A percentile compares a stretch with the other conserved stretches of the same genome.
phyloP scores from a whole-genome alignment of 2,113 vertebrate genomes.

The Artemisiospiza belli region DNA sequence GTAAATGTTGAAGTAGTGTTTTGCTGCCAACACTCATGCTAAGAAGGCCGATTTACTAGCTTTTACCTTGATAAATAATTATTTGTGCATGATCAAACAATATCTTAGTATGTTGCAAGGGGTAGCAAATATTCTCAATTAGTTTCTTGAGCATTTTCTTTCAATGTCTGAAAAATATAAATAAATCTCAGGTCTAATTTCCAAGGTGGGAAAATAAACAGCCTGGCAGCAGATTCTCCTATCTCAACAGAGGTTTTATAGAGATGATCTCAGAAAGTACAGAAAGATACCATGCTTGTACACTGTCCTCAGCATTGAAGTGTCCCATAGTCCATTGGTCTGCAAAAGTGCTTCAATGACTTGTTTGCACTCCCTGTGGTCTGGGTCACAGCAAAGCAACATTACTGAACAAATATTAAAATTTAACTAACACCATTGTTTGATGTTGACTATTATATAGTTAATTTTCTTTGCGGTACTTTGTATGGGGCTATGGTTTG shows the following conservation, averaged over 20 bases:
- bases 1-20: not conserved
- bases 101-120: not conserved
- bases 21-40: not conserved
- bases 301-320: not conserved
- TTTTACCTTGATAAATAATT: constrained; percentile 6
- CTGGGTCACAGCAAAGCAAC: not conserved
- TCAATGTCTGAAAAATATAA: not conserved
- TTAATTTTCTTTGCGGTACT: not conserved
- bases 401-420: not conserved
- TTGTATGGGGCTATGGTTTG: not conserved
- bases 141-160: not conserved
- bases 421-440: not conserved
- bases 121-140: not conserved
- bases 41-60: not conserved
- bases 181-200: not conserved
- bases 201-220: not conserved
- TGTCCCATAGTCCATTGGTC: not conserved
- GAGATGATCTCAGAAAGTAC: not conserved
- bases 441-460: not conserved
- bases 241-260: not conserved
- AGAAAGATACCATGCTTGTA: not conserved
- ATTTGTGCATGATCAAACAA: not conserved
- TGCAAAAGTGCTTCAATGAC: not conserved
- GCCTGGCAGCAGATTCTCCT: not conserved
- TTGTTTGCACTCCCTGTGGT: not conserved